Percentiles rank a stretch among this genome's conserved stretches.
phyloP scores from a whole-genome alignment of 2,888 invertebrate species.

The Cephus pygmeus region DNA sequence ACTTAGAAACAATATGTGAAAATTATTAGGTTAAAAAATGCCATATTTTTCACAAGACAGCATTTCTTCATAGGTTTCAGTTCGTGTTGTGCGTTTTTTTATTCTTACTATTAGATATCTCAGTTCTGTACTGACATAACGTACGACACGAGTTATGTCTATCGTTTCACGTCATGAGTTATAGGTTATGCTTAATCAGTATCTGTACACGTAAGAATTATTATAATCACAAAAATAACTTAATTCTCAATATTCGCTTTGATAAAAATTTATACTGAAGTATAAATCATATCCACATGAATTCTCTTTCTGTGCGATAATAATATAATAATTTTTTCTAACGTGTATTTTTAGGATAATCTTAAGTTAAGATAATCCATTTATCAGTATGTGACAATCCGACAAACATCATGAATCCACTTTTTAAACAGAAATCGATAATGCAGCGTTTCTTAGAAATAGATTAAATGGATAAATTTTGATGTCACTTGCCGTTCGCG shows the following conservation, averaged over 20 bases:
- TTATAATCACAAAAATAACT: no score
- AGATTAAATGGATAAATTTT: neutral
- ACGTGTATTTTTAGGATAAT: no score
- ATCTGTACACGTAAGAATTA: no score
- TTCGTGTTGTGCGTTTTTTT: no score
- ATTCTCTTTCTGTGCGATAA: neutral
- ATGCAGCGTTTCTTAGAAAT: neutral
- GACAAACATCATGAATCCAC: neutral
- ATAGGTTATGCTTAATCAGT: no score
- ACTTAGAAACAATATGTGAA: slow-evolving; percentile 10
- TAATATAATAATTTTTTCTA: neutral
- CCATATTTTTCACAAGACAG: neutral
- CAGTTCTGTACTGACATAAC: no score
- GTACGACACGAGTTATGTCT: no score
- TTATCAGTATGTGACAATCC: neutral
- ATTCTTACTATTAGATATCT: no score
- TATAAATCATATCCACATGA: neutral
- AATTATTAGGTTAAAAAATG: neutral
- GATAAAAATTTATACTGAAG: no score
- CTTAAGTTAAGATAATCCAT: neutral
- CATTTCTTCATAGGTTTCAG: neutral
- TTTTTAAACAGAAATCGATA: neutral
- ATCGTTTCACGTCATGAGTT: no score
- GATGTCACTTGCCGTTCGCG: neutral
- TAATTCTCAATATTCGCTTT: no score